A percentile compares a stretch with the other conserved stretches of the same genome.
phyloP scores from a whole-genome alignment of 2,888 invertebrate species.

The Aphodius sticticus region DNA sequence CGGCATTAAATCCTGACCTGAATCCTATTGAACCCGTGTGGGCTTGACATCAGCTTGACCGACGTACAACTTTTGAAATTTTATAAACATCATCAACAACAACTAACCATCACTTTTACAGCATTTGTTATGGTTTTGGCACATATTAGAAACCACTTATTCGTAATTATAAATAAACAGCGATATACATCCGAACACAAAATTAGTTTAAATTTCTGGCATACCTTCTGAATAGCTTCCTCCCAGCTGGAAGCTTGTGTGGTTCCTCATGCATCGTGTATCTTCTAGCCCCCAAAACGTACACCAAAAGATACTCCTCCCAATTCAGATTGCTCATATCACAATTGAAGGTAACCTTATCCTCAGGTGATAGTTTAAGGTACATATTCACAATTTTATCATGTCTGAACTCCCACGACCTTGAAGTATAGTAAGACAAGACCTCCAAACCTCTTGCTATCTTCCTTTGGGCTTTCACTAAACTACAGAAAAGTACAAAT shows the following conservation, averaged over 20 bases:
- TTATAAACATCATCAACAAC: too few relatives aligned
- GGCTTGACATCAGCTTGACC: too few relatives aligned
- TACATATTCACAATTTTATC: constrained; percentile 71
- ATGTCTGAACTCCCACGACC: constrained; percentile 85
- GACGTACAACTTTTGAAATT: too few relatives aligned
- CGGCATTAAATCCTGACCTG: too few relatives aligned
- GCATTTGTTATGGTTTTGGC: too few relatives aligned
- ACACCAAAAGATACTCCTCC: constrained; percentile 76
- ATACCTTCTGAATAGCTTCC: constrained; percentile 69
- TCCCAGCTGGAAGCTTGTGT: constrained; percentile 73
- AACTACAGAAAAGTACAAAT: constrained; percentile 63
- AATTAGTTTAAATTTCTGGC: constrained; percentile 45
- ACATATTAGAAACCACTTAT: too few relatives aligned
- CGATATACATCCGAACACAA: background rate
- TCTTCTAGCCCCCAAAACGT: constrained; percentile 83
- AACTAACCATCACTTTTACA: too few relatives aligned
- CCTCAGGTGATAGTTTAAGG: constrained; percentile 67
- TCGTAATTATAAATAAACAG: too few relatives aligned
- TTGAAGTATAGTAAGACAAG: constrained; percentile 89
- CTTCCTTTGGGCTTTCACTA: constrained; percentile 79
- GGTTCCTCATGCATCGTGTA: constrained; percentile 89
- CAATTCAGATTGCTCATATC: constrained; percentile 48
- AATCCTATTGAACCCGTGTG: too few relatives aligned
- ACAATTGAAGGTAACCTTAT: constrained; percentile 64
- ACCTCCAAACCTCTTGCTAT: constrained; percentile 81